Evolutionary conservation across 1,140 invertebrate genomes (phyloP), one percentile per base, ranked within the genome.

Genomic region (Cephus cinctus): DNA sequence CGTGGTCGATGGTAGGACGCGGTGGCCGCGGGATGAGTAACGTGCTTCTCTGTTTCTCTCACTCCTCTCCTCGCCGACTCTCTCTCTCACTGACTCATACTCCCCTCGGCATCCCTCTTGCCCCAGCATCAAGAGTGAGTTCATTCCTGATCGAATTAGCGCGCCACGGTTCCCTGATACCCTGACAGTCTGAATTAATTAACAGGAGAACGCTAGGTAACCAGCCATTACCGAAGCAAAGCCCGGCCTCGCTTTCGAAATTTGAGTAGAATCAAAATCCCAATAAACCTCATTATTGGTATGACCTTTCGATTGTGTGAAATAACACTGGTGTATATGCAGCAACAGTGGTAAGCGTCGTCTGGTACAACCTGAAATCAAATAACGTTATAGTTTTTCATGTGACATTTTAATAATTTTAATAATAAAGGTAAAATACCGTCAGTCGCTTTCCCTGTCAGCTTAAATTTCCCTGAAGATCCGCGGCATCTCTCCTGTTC

Each of bases 71-170:
- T n/a, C 44, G 30, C 43, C 23, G 38, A 50, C 43, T 46, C 34
- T 36, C 14, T 36, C 34, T 9, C 34, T 18, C 9, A 18, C 34
- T 18, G 19, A 30, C 14, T 15, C 34, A 3, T 11, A 14, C 34
- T 18, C 34, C 34, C 19, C 14, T 18, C 19, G 34, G 14, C 34
- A 56, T 50, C 57, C 59, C 52, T 54, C 52, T 47, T 50, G 50
- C 54, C 35, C 52, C 65, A 63, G 55, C 57, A n/a, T n/a, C n/a
- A 9, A 36, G 59, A 63, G 59, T 55, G 67, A 70, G 60, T 64
- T 67, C 61, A 61, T 65, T 69, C 54, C 59, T 76, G 71, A 76
- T 76, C 73, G 68, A 76, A 76, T 76, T 76, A 76, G 64, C 68
- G 67, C 65, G 57, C 63, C 60, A 67, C 65, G 69, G 65, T 67